Conservation (phyloP, 2,888 invertebrate genomes). For the Lasioglossum oenotherae region DNA sequence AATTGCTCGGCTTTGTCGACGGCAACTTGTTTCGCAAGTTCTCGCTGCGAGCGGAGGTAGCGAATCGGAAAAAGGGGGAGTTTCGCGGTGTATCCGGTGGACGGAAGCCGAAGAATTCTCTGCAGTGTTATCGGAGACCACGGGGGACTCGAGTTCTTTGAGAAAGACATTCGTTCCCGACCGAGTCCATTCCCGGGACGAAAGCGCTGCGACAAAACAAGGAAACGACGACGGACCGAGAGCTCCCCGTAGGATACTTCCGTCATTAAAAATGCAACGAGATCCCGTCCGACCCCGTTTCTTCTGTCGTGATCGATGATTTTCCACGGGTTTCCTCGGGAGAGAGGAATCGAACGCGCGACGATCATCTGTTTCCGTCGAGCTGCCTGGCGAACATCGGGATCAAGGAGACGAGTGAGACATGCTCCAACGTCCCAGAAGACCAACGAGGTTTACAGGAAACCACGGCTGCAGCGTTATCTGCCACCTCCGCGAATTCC, state of each 20-base stretch:
- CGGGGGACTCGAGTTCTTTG: constrained; percentile 15
- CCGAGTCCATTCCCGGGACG: neutral
- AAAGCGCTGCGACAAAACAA: constrained; percentile 7
- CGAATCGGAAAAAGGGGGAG: constrained; percentile 26
- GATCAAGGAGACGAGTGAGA: neutral
- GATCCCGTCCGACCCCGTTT: neutral
- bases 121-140: constrained; percentile 32
- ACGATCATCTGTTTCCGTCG: constrained; percentile 42
- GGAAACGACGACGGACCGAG: neutral
- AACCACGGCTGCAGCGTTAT: neutral
- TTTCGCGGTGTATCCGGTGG: constrained; percentile 7
- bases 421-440: neutral
- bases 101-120: constrained; percentile 39
- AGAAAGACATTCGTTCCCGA: neutral
- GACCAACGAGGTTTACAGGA: neutral
- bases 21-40: constrained; percentile 60
- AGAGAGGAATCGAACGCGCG: neutral
- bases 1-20: constrained; percentile 60
- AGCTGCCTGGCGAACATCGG: constrained; percentile 4
- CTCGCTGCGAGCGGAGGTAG: constrained; percentile 18
- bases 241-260: neutral
- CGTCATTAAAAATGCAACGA: constrained; percentile 1
- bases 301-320: neutral
- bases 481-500: constrained; percentile 4
- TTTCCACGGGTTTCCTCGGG: neutral